phyloP scores from a whole-genome alignment of 2,797 vertebrate genomes.

The Hyperoplus immaculatus region DNA sequence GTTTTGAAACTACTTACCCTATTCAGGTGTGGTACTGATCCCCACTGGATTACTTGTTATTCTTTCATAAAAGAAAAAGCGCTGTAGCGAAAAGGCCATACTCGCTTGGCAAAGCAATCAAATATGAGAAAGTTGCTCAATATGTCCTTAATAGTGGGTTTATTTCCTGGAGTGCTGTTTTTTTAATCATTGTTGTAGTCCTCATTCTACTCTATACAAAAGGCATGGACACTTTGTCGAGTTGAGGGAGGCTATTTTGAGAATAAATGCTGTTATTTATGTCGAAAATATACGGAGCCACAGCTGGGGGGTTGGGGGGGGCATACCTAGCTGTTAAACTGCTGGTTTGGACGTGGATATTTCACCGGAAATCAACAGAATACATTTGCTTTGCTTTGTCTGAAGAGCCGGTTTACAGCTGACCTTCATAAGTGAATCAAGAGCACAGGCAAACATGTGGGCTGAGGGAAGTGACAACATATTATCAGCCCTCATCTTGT shows the following conservation, averaged over 20 bases:
- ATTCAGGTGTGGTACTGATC: conserved; percentile 33
- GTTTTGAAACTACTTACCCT: conserved; percentile 19
- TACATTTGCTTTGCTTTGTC: no score
- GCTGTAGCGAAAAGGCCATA: neutral
- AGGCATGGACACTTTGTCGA: neutral
- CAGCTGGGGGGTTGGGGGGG: neutral
- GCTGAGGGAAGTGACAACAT: no score
- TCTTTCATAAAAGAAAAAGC: conserved; percentile 5
- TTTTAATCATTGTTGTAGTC: neutral
- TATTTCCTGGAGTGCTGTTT: neutral
- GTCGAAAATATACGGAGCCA: neutral
- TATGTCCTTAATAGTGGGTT: neutral
- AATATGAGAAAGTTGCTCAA: conserved; percentile 9
- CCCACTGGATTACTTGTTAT: conserved; percentile 40
- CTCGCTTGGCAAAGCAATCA: neutral
- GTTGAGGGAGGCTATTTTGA: neutral
- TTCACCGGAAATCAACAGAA: no score
- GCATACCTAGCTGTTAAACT: no score
- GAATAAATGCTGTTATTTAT: conserved; percentile 8
- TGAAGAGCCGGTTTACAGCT: no score
- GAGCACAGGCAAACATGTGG: no score
- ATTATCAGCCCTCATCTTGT: no score
- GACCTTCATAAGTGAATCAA: no score
- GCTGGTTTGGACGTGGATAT: no score
- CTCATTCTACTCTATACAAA: neutral